Evolutionary conservation across 1,140 invertebrate genomes (phyloP), one percentile per base, ranked within the genome.

Genomic region (Ostrea edulis): DNA sequence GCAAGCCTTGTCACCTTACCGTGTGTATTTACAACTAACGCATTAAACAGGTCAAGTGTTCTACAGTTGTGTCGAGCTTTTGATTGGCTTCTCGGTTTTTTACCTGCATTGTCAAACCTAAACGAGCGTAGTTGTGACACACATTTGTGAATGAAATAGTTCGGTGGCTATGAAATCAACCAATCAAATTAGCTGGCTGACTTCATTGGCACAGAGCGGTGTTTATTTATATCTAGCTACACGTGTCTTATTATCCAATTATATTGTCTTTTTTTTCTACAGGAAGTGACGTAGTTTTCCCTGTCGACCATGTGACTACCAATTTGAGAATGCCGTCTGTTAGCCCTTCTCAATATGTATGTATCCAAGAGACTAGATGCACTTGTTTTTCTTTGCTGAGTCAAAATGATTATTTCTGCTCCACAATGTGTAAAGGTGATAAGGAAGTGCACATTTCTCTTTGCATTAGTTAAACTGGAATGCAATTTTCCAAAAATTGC

Each of bases 71-170:
- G 25, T 77, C 68, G 29, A 5, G 68, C 25, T 77, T 77, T 77
- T 77, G 22, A 77, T 77, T 77, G 68, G 68, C 68, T 77, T 8
- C 8, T 77, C 29, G 68, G 9, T 77, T 77, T 44, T 77, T 77
- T 77, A 77, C 68, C 68, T 77, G 68, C 35, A 77, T 77, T 77
- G 68, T 77, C 68, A 77, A 44, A 25, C 22, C 68, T 77, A 35
- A 77, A 77, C 14, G 68, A 77, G 22, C 29, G 68, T 77, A 77
- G 68, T 77, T 35, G 68, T 77, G 68, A 77, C 68, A 77, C 5
- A 77, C 68, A 77, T 77, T 77, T 77, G 68, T 77, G 68, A 77
- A 77, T 77, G 68, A 77, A 77, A 77, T 77, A 77, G 68, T 77
- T 77, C 68, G 68, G 29, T 77, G 68, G 68, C 68, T 77, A 77